Evolutionary conservation across 2,113 vertebrate species (phyloP).

Genomic region (Calyptomena viridis): DNA sequence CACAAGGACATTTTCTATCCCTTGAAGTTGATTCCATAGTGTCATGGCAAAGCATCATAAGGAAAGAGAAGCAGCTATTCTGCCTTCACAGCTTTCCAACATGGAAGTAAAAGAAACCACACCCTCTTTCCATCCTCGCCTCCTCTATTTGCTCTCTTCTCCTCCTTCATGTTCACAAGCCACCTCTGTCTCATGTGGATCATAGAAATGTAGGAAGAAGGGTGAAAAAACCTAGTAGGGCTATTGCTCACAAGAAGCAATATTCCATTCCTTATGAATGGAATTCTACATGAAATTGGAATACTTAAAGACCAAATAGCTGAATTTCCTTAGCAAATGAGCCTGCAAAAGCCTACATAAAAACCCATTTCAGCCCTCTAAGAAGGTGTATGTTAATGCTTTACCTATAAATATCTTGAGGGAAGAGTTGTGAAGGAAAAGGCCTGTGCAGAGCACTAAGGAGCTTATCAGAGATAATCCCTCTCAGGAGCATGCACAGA

Average conservation of each 20-base stretch:
- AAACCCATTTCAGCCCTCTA: neutral
- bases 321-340: neutral
- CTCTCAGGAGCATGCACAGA: neutral
- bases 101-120: neutral
- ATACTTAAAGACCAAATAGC: neutral
- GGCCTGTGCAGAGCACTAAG: slow-evolving; percentile 37
- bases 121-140: neutral
- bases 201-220: neutral
- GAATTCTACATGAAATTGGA: neutral
- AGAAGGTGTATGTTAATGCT: neutral
- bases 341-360: neutral
- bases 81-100: neutral
- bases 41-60: neutral
- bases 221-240: neutral
- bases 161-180: neutral
- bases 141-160: neutral
- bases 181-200: neutral
- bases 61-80: neutral
- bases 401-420: slow-evolving; percentile 40
- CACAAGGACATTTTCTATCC: neutral
- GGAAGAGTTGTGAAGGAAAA: neutral
- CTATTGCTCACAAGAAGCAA: neutral
- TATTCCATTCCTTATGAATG: neutral
- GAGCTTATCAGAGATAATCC: slow-evolving; percentile 64
- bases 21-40: neutral